Percentiles rank a stretch among this genome's conserved stretches.
Conservation (phyloP, 1,140 invertebrate genomes). For the Scaptomyza montana region DNA sequence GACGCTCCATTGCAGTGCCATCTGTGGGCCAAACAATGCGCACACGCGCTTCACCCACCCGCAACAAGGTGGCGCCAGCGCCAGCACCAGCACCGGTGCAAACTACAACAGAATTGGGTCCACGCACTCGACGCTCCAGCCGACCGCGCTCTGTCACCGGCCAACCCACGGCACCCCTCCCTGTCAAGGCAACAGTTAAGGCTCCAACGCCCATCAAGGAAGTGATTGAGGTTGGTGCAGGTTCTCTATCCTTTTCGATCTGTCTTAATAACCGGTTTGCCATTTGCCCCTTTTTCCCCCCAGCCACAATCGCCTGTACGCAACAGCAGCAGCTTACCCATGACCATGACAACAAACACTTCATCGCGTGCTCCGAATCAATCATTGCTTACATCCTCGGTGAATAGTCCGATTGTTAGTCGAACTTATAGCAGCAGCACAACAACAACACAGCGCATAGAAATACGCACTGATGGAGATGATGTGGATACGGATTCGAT, state of each 20-base stretch:
- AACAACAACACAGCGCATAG: constrained; percentile 65
- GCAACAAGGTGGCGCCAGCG: constrained; percentile 41
- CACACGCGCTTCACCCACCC: constrained; percentile 68
- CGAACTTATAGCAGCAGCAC: constrained; percentile 57
- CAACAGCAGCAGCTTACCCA: constrained; percentile 59
- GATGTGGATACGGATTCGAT: constrained; percentile 65
- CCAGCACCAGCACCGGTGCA: not conserved
- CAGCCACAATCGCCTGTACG: constrained; percentile 55
- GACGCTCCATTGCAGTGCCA: constrained; percentile 27
- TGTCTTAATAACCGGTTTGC: not conserved
- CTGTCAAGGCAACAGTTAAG: constrained; percentile 45
- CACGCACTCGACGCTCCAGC: constrained; percentile 69
- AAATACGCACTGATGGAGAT: constrained; percentile 52
- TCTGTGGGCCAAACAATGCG: constrained; percentile 25
- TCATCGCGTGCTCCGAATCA: constrained; percentile 61
- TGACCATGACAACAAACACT: constrained; percentile 72
- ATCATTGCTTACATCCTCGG: constrained; percentile 59
- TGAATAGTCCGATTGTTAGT: constrained; percentile 55
- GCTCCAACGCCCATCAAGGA: constrained; percentile 67
- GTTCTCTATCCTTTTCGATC: not conserved
- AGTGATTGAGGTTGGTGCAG: constrained; percentile 57
- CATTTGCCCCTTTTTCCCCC: no score
- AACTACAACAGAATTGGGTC: constrained; percentile 3
- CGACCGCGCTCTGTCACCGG: constrained; percentile 60
- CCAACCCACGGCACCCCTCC: constrained; percentile 13